Evolutionary conservation across 1,140 invertebrate species (phyloP).

Genomic region (Matsumurasca onukii): DNA sequence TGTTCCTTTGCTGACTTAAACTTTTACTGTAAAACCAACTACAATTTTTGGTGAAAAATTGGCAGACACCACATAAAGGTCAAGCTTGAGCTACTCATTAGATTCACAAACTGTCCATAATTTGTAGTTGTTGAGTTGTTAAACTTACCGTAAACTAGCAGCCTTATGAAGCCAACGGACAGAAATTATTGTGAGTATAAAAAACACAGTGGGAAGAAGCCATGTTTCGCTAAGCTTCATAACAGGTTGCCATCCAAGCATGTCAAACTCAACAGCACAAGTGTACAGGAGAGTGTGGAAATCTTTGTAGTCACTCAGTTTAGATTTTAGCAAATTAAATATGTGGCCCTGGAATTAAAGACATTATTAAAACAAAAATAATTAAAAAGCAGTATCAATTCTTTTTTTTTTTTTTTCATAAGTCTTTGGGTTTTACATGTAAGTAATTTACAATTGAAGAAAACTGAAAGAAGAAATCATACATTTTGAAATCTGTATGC

Average conservation of each 20-base stretch:
- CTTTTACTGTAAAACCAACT: too few relatives aligned
- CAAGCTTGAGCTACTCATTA: too few relatives aligned
- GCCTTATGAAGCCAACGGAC: conserved; percentile 18
- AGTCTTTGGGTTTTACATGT: too few relatives aligned
- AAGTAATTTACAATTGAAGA: too few relatives aligned
- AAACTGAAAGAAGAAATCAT: too few relatives aligned
- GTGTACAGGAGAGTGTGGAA: conserved; percentile 86
- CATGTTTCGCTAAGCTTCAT: conserved; percentile 47
- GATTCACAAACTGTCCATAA: too few relatives aligned
- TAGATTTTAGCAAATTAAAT: conserved; percentile 72
- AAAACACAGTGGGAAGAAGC: conserved; percentile 57
- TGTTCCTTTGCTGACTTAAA: too few relatives aligned
- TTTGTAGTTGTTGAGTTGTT: too few relatives aligned
- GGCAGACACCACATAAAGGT: too few relatives aligned
- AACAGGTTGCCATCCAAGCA: conserved; percentile 56
- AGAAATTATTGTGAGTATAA: conserved; percentile 29
- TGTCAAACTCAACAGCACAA: conserved; percentile 81
- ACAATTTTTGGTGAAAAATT: too few relatives aligned
- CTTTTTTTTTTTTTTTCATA: too few relatives aligned
- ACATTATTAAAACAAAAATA: conserved; percentile 30
- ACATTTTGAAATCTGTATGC: too few relatives aligned
- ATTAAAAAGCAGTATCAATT: neutral
- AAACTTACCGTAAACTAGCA: conserved; percentile 19
- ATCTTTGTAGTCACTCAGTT: conserved; percentile 70
- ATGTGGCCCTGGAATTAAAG: conserved; percentile 63